phyloP scores from a whole-genome alignment of 1,140 invertebrate species.

The Lucilia cuprina region DNA sequence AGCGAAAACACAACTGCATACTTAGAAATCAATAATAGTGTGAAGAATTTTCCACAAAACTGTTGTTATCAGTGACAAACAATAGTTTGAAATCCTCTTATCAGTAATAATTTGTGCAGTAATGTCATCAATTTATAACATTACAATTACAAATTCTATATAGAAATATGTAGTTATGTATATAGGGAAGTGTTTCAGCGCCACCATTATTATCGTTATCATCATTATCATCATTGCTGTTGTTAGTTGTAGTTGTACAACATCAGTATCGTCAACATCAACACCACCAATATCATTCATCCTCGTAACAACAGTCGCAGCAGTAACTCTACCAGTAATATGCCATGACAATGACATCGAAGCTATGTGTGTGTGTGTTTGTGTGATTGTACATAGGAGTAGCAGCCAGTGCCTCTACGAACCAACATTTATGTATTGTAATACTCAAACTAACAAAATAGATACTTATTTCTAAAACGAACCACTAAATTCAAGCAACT shows the following conservation, averaged over 20 bases:
- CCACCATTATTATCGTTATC: background rate
- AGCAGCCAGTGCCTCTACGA: background rate
- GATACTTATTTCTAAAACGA: background rate
- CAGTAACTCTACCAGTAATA: background rate
- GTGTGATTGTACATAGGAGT: background rate
- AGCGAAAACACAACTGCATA: no score
- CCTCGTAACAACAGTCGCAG: background rate
- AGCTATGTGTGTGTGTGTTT: background rate
- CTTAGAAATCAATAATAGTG: background rate
- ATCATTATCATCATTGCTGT: background rate
- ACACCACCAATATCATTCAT: background rate
- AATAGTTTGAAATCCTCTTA: constrained; percentile 18
- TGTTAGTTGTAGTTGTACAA: background rate
- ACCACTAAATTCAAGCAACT: background rate
- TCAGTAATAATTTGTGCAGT: constrained; percentile 31
- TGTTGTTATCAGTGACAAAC: constrained; percentile 16
- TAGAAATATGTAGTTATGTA: background rate
- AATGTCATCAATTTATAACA: constrained; percentile 27
- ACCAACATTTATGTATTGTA: background rate
- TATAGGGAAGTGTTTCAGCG: background rate
- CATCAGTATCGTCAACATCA: background rate
- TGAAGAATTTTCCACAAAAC: background rate
- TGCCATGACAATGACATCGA: background rate
- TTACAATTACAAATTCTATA: background rate
- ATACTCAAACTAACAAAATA: background rate